A percentile compares a stretch with the other conserved stretches of the same genome.
Conservation (phyloP, 2,888 invertebrate genomes). For the Odontocolon sp. region DNA sequence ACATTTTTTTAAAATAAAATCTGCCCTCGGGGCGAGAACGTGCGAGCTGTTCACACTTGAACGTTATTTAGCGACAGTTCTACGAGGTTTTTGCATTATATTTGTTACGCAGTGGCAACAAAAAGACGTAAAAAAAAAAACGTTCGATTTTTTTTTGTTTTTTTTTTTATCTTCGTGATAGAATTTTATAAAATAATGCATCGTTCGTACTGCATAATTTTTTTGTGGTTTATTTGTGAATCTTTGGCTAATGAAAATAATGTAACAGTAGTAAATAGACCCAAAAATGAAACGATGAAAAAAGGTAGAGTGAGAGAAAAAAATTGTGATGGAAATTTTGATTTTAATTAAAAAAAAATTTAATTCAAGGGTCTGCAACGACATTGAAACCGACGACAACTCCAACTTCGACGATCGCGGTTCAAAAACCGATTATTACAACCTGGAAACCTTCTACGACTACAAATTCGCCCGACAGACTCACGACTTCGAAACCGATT, state of each 20-base stretch:
- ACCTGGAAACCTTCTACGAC: conserved; percentile 53
- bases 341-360: background rate
- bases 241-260: background rate
- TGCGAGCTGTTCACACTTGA: conserved; percentile 33
- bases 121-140: conserved; percentile 27
- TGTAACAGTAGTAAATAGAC: background rate
- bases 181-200: background rate
- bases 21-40: conserved; percentile 36
- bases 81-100: conserved; percentile 3
- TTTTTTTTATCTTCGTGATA: background rate
- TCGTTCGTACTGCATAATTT: background rate
- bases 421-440: conserved; percentile 55
- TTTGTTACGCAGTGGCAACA: conserved; percentile 7
- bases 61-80: conserved; percentile 4
- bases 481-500: conserved; percentile 49
- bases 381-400: conserved; percentile 60
- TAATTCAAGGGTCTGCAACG: conserved; percentile 48
- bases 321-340: background rate
- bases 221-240: conserved; percentile 4
- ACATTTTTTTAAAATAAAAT: background rate
- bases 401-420: conserved; percentile 49
- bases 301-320: conserved; percentile 21
- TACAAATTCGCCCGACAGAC: conserved; percentile 4
- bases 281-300: background rate
- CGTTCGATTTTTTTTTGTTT: background rate